phyloP scores from a whole-genome alignment of 2,888 invertebrate species.

The Eutolmus rufibarbis region DNA sequence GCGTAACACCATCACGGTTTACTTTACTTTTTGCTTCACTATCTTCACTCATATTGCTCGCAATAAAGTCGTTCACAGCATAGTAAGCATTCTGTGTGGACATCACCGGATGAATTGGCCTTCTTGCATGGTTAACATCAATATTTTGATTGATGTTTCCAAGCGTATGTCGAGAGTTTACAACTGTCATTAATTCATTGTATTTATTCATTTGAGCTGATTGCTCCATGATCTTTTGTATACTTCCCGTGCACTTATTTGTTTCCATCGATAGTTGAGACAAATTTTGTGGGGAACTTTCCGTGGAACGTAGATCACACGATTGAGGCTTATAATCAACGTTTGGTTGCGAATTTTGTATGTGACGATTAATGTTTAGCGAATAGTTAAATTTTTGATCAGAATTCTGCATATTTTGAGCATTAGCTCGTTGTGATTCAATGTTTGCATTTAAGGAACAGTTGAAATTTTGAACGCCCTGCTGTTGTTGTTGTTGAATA shows the following conservation, averaged over 20 bases:
- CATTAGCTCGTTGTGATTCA: neutral
- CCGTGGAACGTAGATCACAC: neutral
- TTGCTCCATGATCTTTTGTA: neutral
- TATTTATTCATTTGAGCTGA: neutral
- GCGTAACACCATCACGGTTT: neutral
- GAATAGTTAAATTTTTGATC: neutral
- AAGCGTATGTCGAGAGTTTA: neutral
- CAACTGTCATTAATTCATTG: neutral
- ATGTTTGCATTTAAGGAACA: neutral
- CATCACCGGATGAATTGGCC: neutral
- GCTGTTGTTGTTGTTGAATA: neutral
- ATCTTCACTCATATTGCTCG: neutral
- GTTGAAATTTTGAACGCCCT: neutral
- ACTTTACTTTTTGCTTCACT: neutral
- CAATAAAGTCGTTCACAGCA: neutral
- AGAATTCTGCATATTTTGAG: neutral
- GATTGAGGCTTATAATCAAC: neutral
- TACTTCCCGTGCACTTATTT: neutral
- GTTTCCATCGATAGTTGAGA: neutral
- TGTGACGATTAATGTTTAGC: neutral
- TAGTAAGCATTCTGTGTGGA: neutral
- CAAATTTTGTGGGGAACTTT: neutral
- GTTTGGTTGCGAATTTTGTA: neutral
- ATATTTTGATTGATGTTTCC: slow-evolving; percentile 1
- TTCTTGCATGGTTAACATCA: neutral